Evolutionary conservation across 2,797 vertebrate species (phyloP), one percentile per base, ranked within the genome.

Genomic region (Anabas testudineus): DNA sequence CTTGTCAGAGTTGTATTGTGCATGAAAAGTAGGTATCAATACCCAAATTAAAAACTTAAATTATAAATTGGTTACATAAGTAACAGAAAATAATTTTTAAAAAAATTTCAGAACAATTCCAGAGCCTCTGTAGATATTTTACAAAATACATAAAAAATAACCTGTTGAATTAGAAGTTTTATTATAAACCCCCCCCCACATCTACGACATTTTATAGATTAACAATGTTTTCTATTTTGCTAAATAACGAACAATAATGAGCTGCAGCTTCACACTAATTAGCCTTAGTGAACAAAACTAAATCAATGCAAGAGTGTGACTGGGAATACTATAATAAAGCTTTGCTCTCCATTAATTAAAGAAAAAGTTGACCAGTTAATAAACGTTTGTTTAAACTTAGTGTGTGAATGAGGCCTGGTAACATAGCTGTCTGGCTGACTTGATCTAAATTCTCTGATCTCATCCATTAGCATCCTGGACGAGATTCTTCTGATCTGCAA

Each of bases 401-500:
- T 16, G 30, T 75, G 32, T 63, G 52, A 56, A 64, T 21, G 63
- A 19, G 39, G 57, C 53, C 54, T 12, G 24, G 66, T 61, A 82
- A 84, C 72, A 76, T 71, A 83, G 82, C 70, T 70, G 85, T 87
- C 74, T 76, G 74, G 65, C 59, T 19, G 70, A 82, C 76, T 75
- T 37, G 68, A 80, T 87, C 71, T 6, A 34, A 88, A 61, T 22
- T n/a, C 78, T 85, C 70, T 74, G 87, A 90, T 86, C 87, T 80
- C 69, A n/a, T 73, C 87, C 86, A 92, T 93, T 93, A 91, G 87
- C 92, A 94, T 91, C 91, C 90, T 83, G 88, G 85, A 91, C 81
- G 74, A 89, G 88, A 86, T 84, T 84, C 89, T 90, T 91, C 88
- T 91, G 93, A 94, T 94, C 91, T 91, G 90, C 90, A 93, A 93